Evolutionary conservation across 1,140 invertebrate species (phyloP).

Genomic region (Drosophila equinoxialis): DNA sequence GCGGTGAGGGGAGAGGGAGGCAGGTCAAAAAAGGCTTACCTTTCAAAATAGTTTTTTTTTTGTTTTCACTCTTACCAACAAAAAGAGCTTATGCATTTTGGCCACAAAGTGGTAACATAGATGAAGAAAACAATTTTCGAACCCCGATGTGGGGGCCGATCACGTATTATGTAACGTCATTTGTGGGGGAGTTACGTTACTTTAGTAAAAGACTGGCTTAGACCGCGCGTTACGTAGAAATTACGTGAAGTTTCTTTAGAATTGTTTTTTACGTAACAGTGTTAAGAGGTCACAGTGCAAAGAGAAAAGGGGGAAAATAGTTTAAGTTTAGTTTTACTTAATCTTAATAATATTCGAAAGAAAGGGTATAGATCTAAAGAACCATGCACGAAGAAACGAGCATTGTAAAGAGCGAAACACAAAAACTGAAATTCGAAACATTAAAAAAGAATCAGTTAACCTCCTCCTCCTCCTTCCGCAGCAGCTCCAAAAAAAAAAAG

Average conservation of each 20-base stretch:
- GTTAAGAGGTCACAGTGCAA: too few relatives aligned
- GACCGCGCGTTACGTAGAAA: too few relatives aligned
- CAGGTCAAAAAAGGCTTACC: conserved; percentile 35
- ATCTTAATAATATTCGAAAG: too few relatives aligned
- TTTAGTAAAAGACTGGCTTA: too few relatives aligned
- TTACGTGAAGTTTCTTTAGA: too few relatives aligned
- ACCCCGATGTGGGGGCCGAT: too few relatives aligned
- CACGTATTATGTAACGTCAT: too few relatives aligned
- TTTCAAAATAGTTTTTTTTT: conserved; percentile 43
- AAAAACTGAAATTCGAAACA: conserved; percentile 53
- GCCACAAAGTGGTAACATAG: background rate
- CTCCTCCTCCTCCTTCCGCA: background rate
- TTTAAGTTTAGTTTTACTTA: too few relatives aligned
- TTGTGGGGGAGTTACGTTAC: too few relatives aligned
- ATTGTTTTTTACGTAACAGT: too few relatives aligned
- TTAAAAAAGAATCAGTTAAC: conserved; percentile 29
- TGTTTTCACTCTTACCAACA: background rate
- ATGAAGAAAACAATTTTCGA: too few relatives aligned
- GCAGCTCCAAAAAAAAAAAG: background rate
- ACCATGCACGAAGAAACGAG: conserved; percentile 23
- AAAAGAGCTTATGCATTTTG: conserved; percentile 1
- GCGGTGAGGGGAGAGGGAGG: background rate
- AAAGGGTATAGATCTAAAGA: background rate
- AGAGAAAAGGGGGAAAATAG: too few relatives aligned
- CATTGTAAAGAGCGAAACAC: conserved; percentile 48